Evolutionary conservation across 2,888 invertebrate species (phyloP).

Genomic region (Phortica magna): DNA sequence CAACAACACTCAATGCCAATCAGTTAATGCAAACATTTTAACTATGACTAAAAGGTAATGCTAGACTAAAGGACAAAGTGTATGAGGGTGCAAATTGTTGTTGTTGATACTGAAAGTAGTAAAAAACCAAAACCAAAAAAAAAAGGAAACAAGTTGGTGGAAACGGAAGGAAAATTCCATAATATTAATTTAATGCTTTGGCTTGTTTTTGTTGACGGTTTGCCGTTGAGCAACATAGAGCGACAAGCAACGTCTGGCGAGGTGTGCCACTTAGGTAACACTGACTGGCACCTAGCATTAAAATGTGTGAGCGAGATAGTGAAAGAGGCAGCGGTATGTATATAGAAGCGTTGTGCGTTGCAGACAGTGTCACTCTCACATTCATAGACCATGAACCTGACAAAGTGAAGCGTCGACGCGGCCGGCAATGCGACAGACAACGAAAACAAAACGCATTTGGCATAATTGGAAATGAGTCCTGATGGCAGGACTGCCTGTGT

Average conservation of each 20-base stretch:
- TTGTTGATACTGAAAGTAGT: not conserved
- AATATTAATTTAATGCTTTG: conserved; percentile 4
- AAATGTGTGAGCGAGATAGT: not conserved
- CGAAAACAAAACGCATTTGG: not conserved
- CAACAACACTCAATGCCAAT: not conserved
- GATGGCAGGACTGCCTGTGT: too few relatives aligned
- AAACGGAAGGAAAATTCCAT: not conserved
- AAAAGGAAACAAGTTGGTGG: not conserved
- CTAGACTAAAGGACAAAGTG: not conserved
- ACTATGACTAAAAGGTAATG: not conserved
- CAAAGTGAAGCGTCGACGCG: not conserved
- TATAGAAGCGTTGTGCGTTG: not conserved
- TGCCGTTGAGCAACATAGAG: not conserved
- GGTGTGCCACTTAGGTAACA: not conserved
- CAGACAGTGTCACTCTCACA: not conserved
- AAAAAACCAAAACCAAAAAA: not conserved
- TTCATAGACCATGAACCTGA: conserved; percentile 7
- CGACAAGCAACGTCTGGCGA: not conserved
- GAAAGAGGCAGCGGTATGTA: too few relatives aligned
- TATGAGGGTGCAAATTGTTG: not conserved
- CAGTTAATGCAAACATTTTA: conserved; percentile 20
- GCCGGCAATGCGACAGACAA: not conserved
- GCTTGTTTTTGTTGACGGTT: not conserved
- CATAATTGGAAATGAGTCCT: too few relatives aligned
- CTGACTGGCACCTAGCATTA: not conserved